Evolutionary conservation across 2,888 invertebrate genomes (phyloP), one percentile per base, ranked within the genome.

Genomic region (Lingula anatina): DNA sequence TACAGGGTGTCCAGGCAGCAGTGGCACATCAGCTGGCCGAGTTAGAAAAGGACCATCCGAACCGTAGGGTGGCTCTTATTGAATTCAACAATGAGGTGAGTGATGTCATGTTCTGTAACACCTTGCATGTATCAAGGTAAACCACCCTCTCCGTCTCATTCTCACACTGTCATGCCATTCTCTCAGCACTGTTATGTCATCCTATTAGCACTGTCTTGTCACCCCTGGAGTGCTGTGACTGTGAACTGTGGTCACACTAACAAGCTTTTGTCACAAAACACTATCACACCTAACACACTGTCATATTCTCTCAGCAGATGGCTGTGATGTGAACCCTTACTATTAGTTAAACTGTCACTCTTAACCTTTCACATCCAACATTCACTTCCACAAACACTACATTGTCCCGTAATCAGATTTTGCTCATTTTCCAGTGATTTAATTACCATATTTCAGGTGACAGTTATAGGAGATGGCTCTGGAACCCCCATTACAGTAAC

Each of bases 1-100:
- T 75, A 2, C 72, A 73, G 56, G 65, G 67, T 12, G 69, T 71
- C 24, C 72, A 74, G 58, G 72, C 71, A 4, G 75, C 75, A 3
- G 71, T 74, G 20, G 71, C 72, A 50, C 66, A 70, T 49, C 74
- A 75, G 58, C 54, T 75, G 31, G 60, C 60, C 38, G 65, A 68
- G 38, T 66, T 75, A 64, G 51, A 53, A 5, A 62, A 61, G 31
- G 61, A 68, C n/a, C 61, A 63, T 37, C 73, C 73, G 1, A 61
- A 70, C 50, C 60, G 72, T 47, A 49, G 70, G 43, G 70, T 71
- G n/a, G 70, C 65, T 3, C 59, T 75, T 4, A 59, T 74, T 25
- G 64, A 68, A 3, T 75, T 75, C 51, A 69, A 64, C 51, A 68
- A 63, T 59, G 70, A 71, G 59, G 73, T 73, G 44, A 24, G 53